Base-by-base conservation (phyloP, 2,113 vertebrate species). In the Erpornis zantholeuca region DNA sequence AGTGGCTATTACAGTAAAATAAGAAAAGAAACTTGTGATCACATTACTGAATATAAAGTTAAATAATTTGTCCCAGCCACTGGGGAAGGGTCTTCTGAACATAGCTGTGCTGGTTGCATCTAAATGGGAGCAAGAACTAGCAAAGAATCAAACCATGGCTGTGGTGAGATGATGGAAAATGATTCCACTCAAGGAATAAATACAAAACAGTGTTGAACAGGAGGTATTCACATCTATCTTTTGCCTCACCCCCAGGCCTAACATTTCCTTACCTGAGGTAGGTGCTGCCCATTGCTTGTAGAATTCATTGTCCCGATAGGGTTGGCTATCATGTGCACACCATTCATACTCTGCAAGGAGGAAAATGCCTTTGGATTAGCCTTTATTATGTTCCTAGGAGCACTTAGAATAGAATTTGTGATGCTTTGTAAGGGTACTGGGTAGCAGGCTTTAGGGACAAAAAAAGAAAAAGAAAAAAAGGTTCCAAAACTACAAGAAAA, bases 221-320 rank as follows among this genome's bases (percentile, higher is more conserved):
- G 9, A 49, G 23, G 33, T 53, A 11, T 27, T 70, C 47, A 29
- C 0, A 0, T 70, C 36, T 83, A 3, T 5, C 9, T 76, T 88
- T 94, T 83, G 23, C 33, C 27, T 88, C 47, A 38, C 3, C 16
- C 8, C 7, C 2, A 3, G 23, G 14, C 60, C 25, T 57, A 49
- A 27, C 3, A 7, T 42, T 63, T 50, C 33, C 83, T 97, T 95
- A 99, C 99, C 98, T 99, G 98, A 14, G 98, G 94, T 14, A 98
- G 86, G 50, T 97, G 98, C 83, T 98, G 98, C 79, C 98, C 98
- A 40, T 98, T 99, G 84, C 86, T 97, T 17, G 97, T 97, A 59
- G 95, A 96, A 64, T 90, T 97, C 88, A 92, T 86, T 1, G 93
- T 93, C 92, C 94, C 97, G 52, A 96, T 90, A 6, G 98, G 72